Base-by-base conservation (phyloP, 2,888 invertebrate genomes). In the Trissonchulus latispiculum region DNA sequence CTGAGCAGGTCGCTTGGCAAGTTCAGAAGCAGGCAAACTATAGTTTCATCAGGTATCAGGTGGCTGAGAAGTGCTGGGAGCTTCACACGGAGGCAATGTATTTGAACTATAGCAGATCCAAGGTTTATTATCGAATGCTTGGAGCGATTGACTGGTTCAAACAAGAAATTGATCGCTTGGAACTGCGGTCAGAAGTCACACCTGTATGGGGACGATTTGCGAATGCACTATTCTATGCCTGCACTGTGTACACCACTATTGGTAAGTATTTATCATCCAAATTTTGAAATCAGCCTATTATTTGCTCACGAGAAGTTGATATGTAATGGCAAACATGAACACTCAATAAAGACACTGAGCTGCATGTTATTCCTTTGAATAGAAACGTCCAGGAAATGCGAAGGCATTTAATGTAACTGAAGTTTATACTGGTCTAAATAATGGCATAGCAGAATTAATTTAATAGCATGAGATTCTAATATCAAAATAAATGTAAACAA, bases 231-330 rank as follows among this genome's bases (percentile, higher is more conserved):
- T 83, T 85, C 77, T 85, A 83, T 78, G 84, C 84, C 35, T 84
- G 84, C 29, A 85, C 85, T 1, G 80, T 85, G 3, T 84, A 83
- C 77, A 85, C 85, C 0, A 85, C 85, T 0, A 85, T 85, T 74
- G 85, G 85, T 84, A 89, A 89, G 89, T n/a, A n/a, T n/a, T n/a
- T n/a, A n/a, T n/a, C n/a, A n/a, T n/a, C n/a, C n/a, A n/a, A n/a
- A n/a, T n/a, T n/a, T n/a, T n/a, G n/a, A n/a, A n/a, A n/a, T n/a
- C n/a, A n/a, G n/a, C n/a, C n/a, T n/a, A n/a, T n/a, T n/a, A n/a
- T n/a, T n/a, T n/a, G n/a, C n/a, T n/a, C n/a, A n/a, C n/a, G n/a
- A n/a, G n/a, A n/a, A n/a, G n/a, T n/a, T n/a, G n/a, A n/a, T n/a
- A n/a, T n/a, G n/a, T n/a, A n/a, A n/a, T n/a, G n/a, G n/a, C n/a